Base-by-base conservation (phyloP, 2,113 vertebrate genomes). In the Nycticebus coucang region DNA sequence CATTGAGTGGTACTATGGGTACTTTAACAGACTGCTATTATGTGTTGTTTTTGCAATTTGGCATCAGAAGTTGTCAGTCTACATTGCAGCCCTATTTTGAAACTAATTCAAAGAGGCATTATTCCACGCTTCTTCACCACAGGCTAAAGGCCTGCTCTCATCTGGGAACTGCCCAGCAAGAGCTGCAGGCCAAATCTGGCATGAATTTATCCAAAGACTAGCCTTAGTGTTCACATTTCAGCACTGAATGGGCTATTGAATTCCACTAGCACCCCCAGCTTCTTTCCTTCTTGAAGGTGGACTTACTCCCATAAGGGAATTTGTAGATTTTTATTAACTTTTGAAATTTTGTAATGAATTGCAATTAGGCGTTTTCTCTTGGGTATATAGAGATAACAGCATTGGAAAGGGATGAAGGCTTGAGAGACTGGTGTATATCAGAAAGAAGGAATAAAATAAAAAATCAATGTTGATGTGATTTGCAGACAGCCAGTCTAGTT, bases 171-270 rank as follows among this genome's bases (percentile, higher is more conserved):
- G 96, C 95, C 97, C 93, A 53, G 72, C 74, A 1, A 98, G 97
- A 98, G 98, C 98, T 98, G 94, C 96, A 97, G 98, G 98, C 98
- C 98, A 98, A 98, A 98, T 98, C 98, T 98, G 98, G 97, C 97
- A 98, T 98, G 98, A 98, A 98, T 98, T 98, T 98, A 96, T 53
- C 98, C 97, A 95, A 97, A 98, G 98, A 98, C 96, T 97, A 92
- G 97, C 89, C 97, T 97, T 87, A 98, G 95, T 87, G 30, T 97
- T 98, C 97, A 60, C 97, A 93, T 98, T 98, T 98, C 97, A 98
- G 87, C 19, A 21, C 96, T 97, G 96, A 98, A 97, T 93, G 97
- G 92, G 97, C 98, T 97, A 75, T 82, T 97, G 97, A 98, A 97
- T 93, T 85, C 57, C 71, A 96, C 93, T 55, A 41, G 41, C 91